Base-by-base conservation (phyloP, 2,888 invertebrate species). In the Bimastos eiseni region DNA sequence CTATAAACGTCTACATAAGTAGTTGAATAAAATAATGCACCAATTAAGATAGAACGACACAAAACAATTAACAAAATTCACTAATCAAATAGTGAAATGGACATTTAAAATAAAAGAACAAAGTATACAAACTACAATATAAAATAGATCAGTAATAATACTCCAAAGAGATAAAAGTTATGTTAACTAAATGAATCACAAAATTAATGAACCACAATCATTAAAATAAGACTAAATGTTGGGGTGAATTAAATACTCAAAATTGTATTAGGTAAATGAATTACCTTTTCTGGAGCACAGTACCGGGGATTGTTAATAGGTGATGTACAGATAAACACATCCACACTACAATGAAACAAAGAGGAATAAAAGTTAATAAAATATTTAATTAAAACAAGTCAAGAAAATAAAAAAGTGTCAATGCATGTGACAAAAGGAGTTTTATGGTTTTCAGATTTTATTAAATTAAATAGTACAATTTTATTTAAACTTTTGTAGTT, bases 221-320 rank as follows among this genome's bases (percentile, higher is more conserved):
- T 70, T n/a, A 70, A 70, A 70, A n/a, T n/a, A n/a, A 70, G n/a
- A 70, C n/a, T 70, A 70, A 8, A 70, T 70, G 17, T 6, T n/a
- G 30, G 70, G 8, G n/a, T 1, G 30, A 1, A n/a, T 8, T 70
- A n/a, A 70, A 70, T n/a, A 70, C 30, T n/a, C 11, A 70, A 70
- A 70, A n/a, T 70, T 70, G 8, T 8, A 70, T 70, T 70, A 2
- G 30, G n/a, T 70, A 70, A 70, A 70, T 37, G 6, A 86, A 86
- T n/a, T n/a, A n/a, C 86, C 86, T 86, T 86, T 37, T 86, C 86
- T 36, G 86, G 33, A n/a, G 86, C 86, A 86, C 86, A 86, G 37
- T 86, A 86, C 36, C 30, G 34, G 19, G 86, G 37, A 5, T 86
- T 36, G 17, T 0, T 86, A 24, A 86, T 24, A 17, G 86, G 86